Evolutionary conservation across 1,140 invertebrate species (phyloP), one percentile per base, ranked within the genome.

Genomic region (Apis cerana): DNA sequence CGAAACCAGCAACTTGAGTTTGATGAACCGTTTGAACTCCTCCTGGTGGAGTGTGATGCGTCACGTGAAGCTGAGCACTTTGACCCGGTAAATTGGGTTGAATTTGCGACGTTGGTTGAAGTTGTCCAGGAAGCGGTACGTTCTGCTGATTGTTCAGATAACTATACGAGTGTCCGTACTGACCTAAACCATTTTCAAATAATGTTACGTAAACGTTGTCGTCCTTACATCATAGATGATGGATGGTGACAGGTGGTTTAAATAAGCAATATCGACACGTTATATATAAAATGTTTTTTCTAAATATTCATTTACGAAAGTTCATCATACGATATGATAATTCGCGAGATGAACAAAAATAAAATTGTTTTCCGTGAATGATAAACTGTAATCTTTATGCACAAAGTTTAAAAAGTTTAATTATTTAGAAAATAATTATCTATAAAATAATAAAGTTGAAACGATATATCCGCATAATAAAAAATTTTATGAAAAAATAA

Each of bases 1-100:
- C 88, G 62, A 92, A 92, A 75, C 87, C 82, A 64, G 91, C 84
- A 70, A 94, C 87, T 78, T 93, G 93, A 11, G 93, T 93, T 75
- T 94, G 93, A 91, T 93, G 93, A 75, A 93, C 93, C 79, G 93
- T 93, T 87, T 94, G 93, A 70, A 94, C 92, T 62, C 92, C 93
- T 62, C 89, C 93, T 56, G 90, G 90, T 23, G 93, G 93, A 9
- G 92, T 90, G 33, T 93, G 91, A 84, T 94, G 93, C 43, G 91
- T 93, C 61, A 94, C 93, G 80, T 94, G 93, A 13, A 94, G 89
- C 61, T 94, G 93, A 64, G 93, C 92, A 84, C 92, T 92, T 88
- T 93, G 93, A 43, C 92, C 92, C 7, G 93, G 92, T 58, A 94
- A 89, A 84, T 89, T 92, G 7, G 92, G 92, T 64, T 93, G 93